Conservation (phyloP, 2,113 vertebrate genomes). For the Phaetusa simplex region DNA sequence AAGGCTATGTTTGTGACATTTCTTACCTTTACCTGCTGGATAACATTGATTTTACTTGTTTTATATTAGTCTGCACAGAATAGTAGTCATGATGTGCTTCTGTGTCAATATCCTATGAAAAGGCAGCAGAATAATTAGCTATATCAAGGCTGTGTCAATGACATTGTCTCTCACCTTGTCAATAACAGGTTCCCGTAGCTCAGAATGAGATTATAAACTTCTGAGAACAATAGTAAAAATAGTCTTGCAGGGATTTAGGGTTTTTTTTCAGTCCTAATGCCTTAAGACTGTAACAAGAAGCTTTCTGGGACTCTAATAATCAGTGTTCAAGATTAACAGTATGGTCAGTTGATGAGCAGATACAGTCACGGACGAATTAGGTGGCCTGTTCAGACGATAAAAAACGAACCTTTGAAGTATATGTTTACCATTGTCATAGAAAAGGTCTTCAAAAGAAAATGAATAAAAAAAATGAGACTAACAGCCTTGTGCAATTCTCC, state of each 20-base stretch:
- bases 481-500: not conserved
- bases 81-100: not conserved
- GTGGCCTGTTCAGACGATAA: not conserved
- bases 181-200: not conserved
- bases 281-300: not conserved
- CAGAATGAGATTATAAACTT: not conserved
- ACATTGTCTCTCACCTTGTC: not conserved
- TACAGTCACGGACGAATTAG: not conserved
- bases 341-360: not conserved
- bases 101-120: not conserved
- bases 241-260: not conserved
- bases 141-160: not conserved
- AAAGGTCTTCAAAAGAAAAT: not conserved
- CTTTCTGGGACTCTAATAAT: not conserved
- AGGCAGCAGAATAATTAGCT: not conserved
- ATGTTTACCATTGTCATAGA: not conserved
- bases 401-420: not conserved
- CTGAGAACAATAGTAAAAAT: not conserved
- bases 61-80: not conserved
- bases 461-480: not conserved
- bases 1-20: not conserved
- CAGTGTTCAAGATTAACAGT: not conserved
- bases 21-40: not conserved
- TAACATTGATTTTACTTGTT: slow-evolving; percentile 17
- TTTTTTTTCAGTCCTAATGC: not conserved